A percentile compares a stretch with the other conserved stretches of the same genome.
Evolutionary conservation across 2,113 vertebrate genomes (phyloP).

Genomic region (Psammodynastes pulverulentus): DNA sequence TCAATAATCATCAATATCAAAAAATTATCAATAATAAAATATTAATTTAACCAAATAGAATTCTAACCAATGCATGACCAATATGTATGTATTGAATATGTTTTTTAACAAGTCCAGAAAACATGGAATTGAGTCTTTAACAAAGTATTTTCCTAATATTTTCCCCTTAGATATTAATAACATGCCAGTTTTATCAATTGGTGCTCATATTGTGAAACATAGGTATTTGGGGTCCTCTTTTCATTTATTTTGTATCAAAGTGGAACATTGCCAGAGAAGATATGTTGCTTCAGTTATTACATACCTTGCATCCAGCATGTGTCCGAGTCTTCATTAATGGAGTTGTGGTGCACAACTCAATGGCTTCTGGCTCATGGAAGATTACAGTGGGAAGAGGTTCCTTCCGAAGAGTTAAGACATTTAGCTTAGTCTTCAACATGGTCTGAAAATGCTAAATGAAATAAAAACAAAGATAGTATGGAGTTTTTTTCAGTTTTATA

Average conservation of each 20-base stretch:
- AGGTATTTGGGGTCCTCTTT: neutral
- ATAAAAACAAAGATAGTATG: slow-evolving; percentile 24
- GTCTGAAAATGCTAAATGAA: slow-evolving; percentile 93
- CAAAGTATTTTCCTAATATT: slow-evolving; percentile 4
- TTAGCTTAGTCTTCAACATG: slow-evolving; percentile 98
- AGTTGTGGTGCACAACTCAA: slow-evolving; percentile 92
- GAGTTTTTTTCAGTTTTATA: neutral
- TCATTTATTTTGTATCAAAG: neutral
- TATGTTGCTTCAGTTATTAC: neutral
- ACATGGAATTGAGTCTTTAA: neutral
- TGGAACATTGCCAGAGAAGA: neutral
- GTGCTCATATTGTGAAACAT: neutral
- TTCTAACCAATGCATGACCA: neutral
- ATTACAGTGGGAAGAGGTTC: slow-evolving; percentile 94
- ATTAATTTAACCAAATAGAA: neutral
- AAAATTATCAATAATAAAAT: neutral
- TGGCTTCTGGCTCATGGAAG: slow-evolving; percentile 96
- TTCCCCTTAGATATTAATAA: neutral
- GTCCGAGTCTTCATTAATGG: slow-evolving; percentile 83
- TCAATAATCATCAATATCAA: no score
- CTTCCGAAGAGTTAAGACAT: slow-evolving; percentile 94
- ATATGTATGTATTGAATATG: neutral
- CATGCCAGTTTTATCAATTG: neutral
- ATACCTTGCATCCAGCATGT: slow-evolving; percentile 94
- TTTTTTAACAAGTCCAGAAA: neutral